Conservation (phyloP, 2,113 vertebrate genomes). For the Neomonachus schauinslandi region DNA sequence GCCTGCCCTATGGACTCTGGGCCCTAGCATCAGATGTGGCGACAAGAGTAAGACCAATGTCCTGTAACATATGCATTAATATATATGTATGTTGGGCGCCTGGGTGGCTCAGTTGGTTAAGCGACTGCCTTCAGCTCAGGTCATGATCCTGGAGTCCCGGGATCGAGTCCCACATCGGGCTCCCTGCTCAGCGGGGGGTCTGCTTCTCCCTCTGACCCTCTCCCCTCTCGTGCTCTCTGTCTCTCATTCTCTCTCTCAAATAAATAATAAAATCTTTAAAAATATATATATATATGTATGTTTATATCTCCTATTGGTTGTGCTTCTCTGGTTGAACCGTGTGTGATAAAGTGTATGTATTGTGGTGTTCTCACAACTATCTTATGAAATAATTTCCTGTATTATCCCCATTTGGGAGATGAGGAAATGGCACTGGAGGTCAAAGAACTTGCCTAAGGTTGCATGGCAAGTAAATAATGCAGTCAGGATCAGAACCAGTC, state of each 20-base stretch:
- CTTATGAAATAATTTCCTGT: not conserved
- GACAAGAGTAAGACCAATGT: not conserved
- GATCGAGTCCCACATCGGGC: no score
- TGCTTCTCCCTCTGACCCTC: no score
- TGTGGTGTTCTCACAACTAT: not conserved
- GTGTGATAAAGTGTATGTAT: not conserved
- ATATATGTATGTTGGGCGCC: not conserved
- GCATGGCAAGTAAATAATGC: not conserved
- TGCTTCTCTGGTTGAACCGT: not conserved
- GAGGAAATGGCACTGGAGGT: not conserved
- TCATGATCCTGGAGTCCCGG: no score
- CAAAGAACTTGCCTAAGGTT: not conserved
- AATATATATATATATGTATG: not conserved
- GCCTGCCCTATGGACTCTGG: not conserved
- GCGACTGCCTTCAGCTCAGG: no score
- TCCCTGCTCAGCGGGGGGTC: no score
- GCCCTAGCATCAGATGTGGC: not conserved
- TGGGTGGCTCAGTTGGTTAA: no score
- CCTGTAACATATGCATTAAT: not conserved
- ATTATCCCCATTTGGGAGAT: not conserved
- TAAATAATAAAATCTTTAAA: no score
- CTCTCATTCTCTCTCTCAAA: no score
- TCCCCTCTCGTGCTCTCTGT: no score
- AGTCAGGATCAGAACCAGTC: not conserved
- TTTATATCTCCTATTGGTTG: not conserved